Base-by-base conservation (phyloP, 1,140 invertebrate species). In the Sitophilus oryzae region DNA sequence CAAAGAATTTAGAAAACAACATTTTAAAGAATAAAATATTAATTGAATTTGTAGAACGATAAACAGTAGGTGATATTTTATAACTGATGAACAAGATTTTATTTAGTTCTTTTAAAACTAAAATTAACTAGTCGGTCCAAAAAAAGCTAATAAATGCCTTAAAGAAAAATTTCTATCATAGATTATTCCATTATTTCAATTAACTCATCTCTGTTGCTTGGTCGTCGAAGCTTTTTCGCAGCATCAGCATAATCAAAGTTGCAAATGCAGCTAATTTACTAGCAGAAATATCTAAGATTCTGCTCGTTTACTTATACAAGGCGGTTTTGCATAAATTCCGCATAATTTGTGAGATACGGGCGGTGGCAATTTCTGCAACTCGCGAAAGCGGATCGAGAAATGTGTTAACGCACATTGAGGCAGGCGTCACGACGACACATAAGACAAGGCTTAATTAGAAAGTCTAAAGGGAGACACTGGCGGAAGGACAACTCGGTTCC, bases 241-340 rank as follows among this genome's bases (percentile, higher is more conserved):
- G 25, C 37, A 40, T 40, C n/a, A 40, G n/a, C 37, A 16, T 16
- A 40, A 40, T 40, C 37, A 40, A 40, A 16, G 37, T 40, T 40
- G 37, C 16, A 40, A 40, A 40, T 40, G 9, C 16, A 40, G 37
- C 37, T 40, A 40, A 40, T 40, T 40, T 40, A 40, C 37, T 16
- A 40, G 37, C 37, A 40, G 37, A 40, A 40, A 30, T 40, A 6
- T 40, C 37, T 40, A 40, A 40, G 37, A 11, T 40, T 40, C n/a
- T 16, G n/a, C 37, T 40, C 37, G 37, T 40, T 40, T 40, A 40
- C 37, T 40, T 40, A 40, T 14, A 40, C 37, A 40, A 40, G 37
- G 16, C 37, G 16, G 37, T 40, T 40, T 40, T 40, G 37, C 37
- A 40, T 40, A 40, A 40, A 40, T 40, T 40, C 16, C n/a, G 37